Conservation (phyloP, 2,888 invertebrate species). For the Caenorhabditis auriculariae region DNA sequence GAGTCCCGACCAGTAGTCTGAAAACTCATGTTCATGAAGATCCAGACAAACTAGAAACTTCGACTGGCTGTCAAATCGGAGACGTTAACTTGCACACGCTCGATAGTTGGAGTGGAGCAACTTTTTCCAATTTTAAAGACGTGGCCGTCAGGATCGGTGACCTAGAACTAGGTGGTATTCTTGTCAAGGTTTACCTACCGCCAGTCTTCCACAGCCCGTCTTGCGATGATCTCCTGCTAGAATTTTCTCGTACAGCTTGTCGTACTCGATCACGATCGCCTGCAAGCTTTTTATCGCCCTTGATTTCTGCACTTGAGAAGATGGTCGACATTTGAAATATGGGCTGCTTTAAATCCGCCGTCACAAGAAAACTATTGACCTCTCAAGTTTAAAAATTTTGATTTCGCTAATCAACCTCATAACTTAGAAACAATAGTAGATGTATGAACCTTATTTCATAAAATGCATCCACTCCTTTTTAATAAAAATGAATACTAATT, state of each 20-base stretch:
- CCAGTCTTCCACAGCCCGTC: conserved; percentile 61
- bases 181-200: conserved; percentile 64
- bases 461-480: background rate
- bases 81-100: conserved; percentile 78
- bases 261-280: conserved; percentile 81
- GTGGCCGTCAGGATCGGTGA: conserved; percentile 87
- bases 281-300: conserved; percentile 33
- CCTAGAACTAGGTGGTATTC: background rate
- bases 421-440: background rate
- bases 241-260: conserved; percentile 68
- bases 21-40: conserved; percentile 8
- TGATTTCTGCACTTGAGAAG: background rate
- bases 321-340: too few relatives aligned
- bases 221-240: conserved; percentile 12
- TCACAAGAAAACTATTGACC: too few relatives aligned
- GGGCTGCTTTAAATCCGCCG: too few relatives aligned
- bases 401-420: conserved; percentile 5
- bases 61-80: too few relatives aligned
- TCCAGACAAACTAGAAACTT: background rate
- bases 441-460: background rate
- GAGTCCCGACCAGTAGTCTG: conserved; percentile 81
- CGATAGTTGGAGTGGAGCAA: conserved; percentile 76
- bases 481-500: background rate
- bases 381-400: background rate
- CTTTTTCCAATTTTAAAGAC: conserved; percentile 77